Base-by-base conservation (phyloP, 1,140 invertebrate species). In the Penaeus chinensis region DNA sequence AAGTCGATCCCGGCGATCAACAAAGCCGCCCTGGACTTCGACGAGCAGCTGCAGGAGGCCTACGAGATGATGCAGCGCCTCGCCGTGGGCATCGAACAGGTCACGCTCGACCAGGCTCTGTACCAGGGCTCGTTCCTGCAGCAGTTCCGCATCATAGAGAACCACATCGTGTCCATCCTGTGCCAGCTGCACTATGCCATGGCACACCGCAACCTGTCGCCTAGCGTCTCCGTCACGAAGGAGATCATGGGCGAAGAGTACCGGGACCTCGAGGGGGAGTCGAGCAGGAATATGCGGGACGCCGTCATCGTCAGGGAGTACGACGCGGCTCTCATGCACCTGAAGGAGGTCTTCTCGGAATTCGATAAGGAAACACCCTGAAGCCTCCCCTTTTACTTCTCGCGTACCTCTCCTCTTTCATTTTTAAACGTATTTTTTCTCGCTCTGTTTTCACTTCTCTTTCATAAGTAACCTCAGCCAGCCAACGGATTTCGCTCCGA, bases 241-340 rank as follows among this genome's bases (percentile, higher is more conserved):
- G 93, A 94, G 54, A 92, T 93, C 32, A 95, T 96, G 95, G 89
- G 91, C 5, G 83, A 92, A 22, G 92, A 94, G 13, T 93, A 92
- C 82, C 92, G 94, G 20, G 91, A 92, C 22, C 91, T 94, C 86
- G 90, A 91, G 3, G 90, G 91, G 20, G 90, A 91, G 22, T 94
- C 94, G 0, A 91, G 91, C 20, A 91, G 94, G 22, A 93, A 94
- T 84, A 89, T 94, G 2, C 92, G 95, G 22, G 94, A 95, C 91
- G 95, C 94, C 93, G 65, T 95, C 54, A 95, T 95, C 87, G 94
- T 94, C 90, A 92, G 94, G 61, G 95, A 95, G 90, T 95, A 95
- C 92, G 94, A 95, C 92, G 94, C 94, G 90, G 93, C 93, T 0
- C 92, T 95, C 19, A 93, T 95, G 82, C 95, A 94, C 91, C 91